Conservation (phyloP, 1,140 invertebrate genomes). For the Trichonephila inaurata region DNA sequence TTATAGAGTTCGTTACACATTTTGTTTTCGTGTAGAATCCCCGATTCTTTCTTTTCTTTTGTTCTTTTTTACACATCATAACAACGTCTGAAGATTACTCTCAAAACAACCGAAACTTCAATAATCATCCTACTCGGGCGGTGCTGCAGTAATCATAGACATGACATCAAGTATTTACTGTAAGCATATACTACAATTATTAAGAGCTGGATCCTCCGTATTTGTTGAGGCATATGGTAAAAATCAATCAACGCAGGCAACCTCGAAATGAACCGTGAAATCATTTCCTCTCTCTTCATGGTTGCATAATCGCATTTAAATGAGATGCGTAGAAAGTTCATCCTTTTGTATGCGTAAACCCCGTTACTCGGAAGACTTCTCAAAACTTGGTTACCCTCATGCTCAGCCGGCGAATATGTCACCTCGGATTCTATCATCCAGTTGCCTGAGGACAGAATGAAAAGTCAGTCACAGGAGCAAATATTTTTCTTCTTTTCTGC, state of each 20-base stretch:
- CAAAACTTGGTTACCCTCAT: conserved; percentile 1
- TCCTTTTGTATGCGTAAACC: background rate
- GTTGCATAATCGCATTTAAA: conserved; percentile 6
- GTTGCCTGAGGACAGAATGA: background rate
- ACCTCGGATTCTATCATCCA: background rate
- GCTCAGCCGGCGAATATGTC: background rate
- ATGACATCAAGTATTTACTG: background rate
- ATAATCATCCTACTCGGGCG: background rate
- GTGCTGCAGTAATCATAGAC: background rate
- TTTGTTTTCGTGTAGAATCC: no score
- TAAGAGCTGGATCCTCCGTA: background rate
- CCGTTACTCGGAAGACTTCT: conserved; percentile 30
- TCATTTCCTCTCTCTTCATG: conserved; percentile 44
- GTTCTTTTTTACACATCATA: no score
- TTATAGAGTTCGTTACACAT: no score
- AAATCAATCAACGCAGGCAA: conserved; percentile 27
- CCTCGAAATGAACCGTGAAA: conserved; percentile 50
- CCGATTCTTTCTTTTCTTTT: no score
- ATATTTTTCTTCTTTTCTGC: background rate
- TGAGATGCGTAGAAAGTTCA: conserved; percentile 38
- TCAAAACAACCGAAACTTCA: background rate
- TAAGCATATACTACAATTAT: background rate
- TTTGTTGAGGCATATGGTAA: conserved; percentile 1
- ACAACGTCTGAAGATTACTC: background rate
- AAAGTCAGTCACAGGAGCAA: conserved; percentile 52